A percentile compares a stretch with the other conserved stretches of the same genome.
phyloP scores from a whole-genome alignment of 2,113 vertebrate species.

The Thunnus maccoyii region DNA sequence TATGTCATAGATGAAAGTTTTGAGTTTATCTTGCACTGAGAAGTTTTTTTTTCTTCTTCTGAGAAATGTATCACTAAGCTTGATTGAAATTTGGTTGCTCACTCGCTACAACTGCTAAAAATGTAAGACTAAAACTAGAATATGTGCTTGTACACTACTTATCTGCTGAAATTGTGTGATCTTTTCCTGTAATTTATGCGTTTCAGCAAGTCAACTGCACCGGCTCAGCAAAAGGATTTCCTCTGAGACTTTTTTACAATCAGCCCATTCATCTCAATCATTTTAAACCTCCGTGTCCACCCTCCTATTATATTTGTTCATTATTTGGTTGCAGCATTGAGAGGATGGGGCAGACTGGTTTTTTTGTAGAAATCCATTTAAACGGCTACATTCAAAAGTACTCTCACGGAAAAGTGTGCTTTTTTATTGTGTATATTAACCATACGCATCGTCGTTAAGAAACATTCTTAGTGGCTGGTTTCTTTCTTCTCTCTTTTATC shows the following conservation, averaged over 20 bases:
- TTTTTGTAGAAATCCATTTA: not conserved
- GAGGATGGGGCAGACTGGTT: not conserved
- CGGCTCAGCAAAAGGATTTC: constrained; percentile 1
- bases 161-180: not conserved
- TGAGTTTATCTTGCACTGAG: not conserved
- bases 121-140: constrained; percentile 10
- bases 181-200: not conserved
- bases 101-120: constrained; percentile 1
- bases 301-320: not conserved
- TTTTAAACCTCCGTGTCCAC: constrained; percentile 1
- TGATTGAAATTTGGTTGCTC: constrained; percentile 10
- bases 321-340: constrained; percentile 2
- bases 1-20: not conserved
- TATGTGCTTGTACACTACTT: constrained; percentile 21
- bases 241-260: constrained; percentile 21
- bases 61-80: not conserved
- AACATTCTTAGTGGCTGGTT: not conserved
- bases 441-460: not conserved
- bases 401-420: not conserved
- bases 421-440: constrained; percentile 5
- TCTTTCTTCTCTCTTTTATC: not conserved
- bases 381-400: not conserved
- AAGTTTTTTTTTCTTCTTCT: not conserved
- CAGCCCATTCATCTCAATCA: constrained; percentile 22
- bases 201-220: constrained; percentile 12